phyloP scores from a whole-genome alignment of 1,140 invertebrate species.

The Anagrus nilaparvatae region DNA sequence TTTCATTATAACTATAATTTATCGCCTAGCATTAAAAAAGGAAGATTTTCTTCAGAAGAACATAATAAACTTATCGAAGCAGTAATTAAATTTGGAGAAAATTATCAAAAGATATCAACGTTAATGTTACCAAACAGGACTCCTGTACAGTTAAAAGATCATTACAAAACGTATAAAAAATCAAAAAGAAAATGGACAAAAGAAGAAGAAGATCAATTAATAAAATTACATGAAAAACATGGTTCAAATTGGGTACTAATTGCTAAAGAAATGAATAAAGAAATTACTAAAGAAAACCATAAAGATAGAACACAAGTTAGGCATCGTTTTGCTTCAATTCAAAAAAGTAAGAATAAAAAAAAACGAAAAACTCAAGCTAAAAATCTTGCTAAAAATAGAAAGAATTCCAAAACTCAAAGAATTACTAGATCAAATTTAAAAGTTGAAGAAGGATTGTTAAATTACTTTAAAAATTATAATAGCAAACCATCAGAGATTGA shows the following conservation, averaged over 20 bases:
- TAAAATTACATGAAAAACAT: constrained; percentile 29
- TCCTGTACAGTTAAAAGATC: constrained; percentile 41
- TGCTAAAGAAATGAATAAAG: constrained; percentile 31
- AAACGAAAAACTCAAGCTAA: no score
- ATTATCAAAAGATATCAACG: constrained; percentile 43
- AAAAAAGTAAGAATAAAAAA: constrained; percentile 16
- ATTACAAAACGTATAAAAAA: constrained; percentile 34
- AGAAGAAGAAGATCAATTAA: constrained; percentile 34
- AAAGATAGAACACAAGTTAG: constrained; percentile 41
- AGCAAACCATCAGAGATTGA: no score
- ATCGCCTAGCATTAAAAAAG: constrained; percentile 39
- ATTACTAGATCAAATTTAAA: no score
- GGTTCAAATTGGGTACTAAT: constrained; percentile 38
- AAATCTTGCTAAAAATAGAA: no score
- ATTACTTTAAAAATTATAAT: no score
- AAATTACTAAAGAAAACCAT: no score
- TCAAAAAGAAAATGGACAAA: constrained; percentile 35
- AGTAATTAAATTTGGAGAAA: constrained; percentile 46
- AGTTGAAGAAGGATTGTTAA: no score
- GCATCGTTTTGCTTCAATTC: constrained; percentile 32
- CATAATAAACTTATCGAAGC: constrained; percentile 50
- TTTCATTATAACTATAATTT: constrained; percentile 38
- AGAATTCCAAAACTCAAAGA: no score
- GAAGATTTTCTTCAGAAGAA: constrained; percentile 49
- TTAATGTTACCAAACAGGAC: constrained; percentile 43